Evolutionary conservation across 2,888 invertebrate species (phyloP).

Genomic region (Nemapogon koenigi): DNA sequence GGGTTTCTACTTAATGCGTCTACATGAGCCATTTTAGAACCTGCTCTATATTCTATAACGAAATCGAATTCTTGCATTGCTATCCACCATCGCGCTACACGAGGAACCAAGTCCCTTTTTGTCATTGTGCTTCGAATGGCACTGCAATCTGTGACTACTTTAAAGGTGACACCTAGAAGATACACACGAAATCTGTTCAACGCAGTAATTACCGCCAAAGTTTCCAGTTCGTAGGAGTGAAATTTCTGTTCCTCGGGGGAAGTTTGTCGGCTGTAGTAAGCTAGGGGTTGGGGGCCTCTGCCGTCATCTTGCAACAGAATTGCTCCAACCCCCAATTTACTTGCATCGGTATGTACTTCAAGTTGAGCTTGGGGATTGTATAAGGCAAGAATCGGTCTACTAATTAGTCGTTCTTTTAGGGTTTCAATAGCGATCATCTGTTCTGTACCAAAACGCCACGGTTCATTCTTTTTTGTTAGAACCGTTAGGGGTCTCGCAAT

Average conservation of each 20-base stretch:
- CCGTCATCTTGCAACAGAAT: constrained; percentile 8
- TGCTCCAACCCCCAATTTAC: constrained; percentile 10
- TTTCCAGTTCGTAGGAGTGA: constrained; percentile 12
- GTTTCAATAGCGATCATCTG: constrained; percentile 12
- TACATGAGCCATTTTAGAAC: constrained; percentile 14
- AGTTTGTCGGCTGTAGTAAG: constrained; percentile 17
- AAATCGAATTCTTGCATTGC: constrained; percentile 19
- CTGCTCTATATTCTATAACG: constrained; percentile 14
- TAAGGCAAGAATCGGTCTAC: constrained; percentile 10
- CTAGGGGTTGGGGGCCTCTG: constrained; percentile 6
- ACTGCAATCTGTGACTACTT: constrained; percentile 10
- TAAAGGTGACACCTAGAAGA: constrained; percentile 10
- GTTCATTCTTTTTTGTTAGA: constrained; percentile 11
- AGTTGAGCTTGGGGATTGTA: constrained; percentile 9
- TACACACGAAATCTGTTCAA: constrained; percentile 14
- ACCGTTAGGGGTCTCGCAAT: constrained; percentile 19
- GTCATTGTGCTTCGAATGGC: constrained; percentile 15
- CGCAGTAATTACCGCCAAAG: constrained; percentile 3
- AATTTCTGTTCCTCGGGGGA: constrained; percentile 23
- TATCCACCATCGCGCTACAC: constrained; percentile 18
- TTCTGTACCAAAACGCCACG: background rate
- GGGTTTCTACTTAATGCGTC: too few species aligned
- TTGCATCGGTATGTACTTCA: constrained; percentile 13
- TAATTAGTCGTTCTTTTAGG: constrained; percentile 1
- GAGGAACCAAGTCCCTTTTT: constrained; percentile 16